Evolutionary conservation across 1,140 invertebrate species (phyloP), one percentile per base, ranked within the genome.

Genomic region (Subanguina moxae): DNA sequence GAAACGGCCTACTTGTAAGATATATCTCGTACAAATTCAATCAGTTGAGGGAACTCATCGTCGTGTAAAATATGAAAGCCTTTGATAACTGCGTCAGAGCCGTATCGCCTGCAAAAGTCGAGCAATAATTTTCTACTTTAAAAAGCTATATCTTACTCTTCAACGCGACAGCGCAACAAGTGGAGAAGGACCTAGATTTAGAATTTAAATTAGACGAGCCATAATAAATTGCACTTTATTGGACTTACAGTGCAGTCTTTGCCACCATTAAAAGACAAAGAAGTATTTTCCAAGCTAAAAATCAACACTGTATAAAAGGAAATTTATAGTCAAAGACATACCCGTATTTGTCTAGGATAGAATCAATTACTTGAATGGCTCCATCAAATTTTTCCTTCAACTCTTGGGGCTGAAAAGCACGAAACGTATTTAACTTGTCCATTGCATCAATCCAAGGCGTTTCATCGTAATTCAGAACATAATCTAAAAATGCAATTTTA

Each of bases 161-260:
- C 64, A 13, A 78, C 64, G 32, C 62, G 52, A 42, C 46, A 43
- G 23, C 76, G 45, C 30, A 76, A 56, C 17, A 76, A 56, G 65
- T 76, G 75, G 23, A 76, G 52, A 1, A 76, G 57, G 42, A 70
- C 32, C 32, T 38, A 38, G 11, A 38, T 38, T 38, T 5, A 38
- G 32, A 38, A 38, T 3, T 11, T 11, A 38, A 38, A 38, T 38
- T 38, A 38, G 32, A 11, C 32, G 32, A n/a, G n/a, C n/a, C n/a
- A n/a, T n/a, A n/a, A n/a, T n/a, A n/a, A n/a, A n/a, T n/a, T n/a
- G n/a, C n/a, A n/a, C n/a, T n/a, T n/a, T n/a, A n/a, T n/a, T n/a
- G n/a, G n/a, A n/a, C n/a, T n/a, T n/a, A 38, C 30, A 0, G 75
- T 78, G 82, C 94, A 97, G 85, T 97, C 94, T 85, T 97, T 97